Evolutionary conservation across 92 coral and sea anemone genomes (phyloP), one percentile per base, ranked within the genome.

Genomic region (Phenganax marumi): DNA sequence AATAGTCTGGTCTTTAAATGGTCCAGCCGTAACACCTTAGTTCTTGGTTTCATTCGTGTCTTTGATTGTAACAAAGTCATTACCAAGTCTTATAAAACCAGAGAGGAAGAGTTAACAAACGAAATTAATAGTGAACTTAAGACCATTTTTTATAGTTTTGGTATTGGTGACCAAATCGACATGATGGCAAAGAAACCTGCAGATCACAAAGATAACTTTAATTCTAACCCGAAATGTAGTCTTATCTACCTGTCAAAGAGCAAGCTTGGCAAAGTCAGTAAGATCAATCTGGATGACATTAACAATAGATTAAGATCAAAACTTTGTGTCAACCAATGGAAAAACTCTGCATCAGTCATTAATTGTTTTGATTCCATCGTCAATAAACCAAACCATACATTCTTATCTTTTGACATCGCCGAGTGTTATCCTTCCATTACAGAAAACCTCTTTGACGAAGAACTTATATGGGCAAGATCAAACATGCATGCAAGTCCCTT

Each of bases 381-480:
- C 3, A 69, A 75, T 57, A 89, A 89, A 71, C n/a, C 22, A 5
- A 51, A 50, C 10, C 72, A 68, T 73, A 39, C 54, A 9, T 88
- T 88, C 74, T 47, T 81, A 5, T 21, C 73, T 21, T 66, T 85
- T 63, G 79, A 85, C 81, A 55, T 88, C 46, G 91, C 76, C 4
- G 85, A 77, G 8, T 87, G 52, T 74, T 87, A 84, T 52, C 88
- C 85, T 0, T 87, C 88, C 21, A 87, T 84, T 14, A 68, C 88
- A 12, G 87, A 87, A 69, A 52, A 58, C 12, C 89, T 88, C n/a
- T 75, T 88, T 16, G 76, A 72, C 57, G 50, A 43, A 6, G 82
- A 79, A 21, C 51, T 85, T 13, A 10, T 23, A 3, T 85, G 69
- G 72, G 77, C 85, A 0, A 65, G 47, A 89, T 82, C 50, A 69